These are phyloP conservation scores for Cephus spinipes DNA, from an alignment of 2,888 invertebrate genomes.

Conservation along the genomic window DNA sequence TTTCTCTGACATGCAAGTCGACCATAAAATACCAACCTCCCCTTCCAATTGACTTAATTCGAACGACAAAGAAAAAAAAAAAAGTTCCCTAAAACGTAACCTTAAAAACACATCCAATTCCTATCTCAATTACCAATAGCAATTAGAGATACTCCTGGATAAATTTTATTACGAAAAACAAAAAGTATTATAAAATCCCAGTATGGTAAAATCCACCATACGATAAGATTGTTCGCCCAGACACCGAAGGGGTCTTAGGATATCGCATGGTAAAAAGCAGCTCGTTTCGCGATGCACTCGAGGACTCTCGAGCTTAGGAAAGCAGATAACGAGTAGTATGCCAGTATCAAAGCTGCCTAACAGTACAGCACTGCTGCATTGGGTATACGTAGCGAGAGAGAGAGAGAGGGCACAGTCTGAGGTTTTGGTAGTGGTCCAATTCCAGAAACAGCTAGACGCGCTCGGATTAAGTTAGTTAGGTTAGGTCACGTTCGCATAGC, in stretches of 20 bases:
- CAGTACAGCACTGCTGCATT: background rate
- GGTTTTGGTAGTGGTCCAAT: background rate
- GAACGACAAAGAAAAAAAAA: background rate
- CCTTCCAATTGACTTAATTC: background rate
- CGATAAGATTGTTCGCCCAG: background rate
- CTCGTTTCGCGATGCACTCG: background rate
- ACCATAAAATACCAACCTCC: background rate
- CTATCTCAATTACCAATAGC: background rate
- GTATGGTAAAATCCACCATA: background rate
- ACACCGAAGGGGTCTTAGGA: background rate
- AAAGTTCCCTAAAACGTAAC: background rate
- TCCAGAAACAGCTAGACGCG: background rate
- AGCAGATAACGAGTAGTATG: background rate
- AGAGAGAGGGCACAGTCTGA: background rate
- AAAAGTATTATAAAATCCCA: background rate
- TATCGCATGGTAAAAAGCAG: background rate
- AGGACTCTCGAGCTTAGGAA: background rate
- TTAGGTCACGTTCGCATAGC: background rate
- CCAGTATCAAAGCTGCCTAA: background rate
- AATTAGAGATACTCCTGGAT: background rate
- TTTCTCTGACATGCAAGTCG: background rate
- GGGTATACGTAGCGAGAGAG: background rate
- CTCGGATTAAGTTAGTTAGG: constrained; percentile 1
- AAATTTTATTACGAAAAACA: background rate
- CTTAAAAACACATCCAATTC: background rate